Percentiles rank a stretch among this genome's conserved stretches.
Evolutionary conservation across 2,113 vertebrate species (phyloP).

Genomic region (Murina feae): DNA sequence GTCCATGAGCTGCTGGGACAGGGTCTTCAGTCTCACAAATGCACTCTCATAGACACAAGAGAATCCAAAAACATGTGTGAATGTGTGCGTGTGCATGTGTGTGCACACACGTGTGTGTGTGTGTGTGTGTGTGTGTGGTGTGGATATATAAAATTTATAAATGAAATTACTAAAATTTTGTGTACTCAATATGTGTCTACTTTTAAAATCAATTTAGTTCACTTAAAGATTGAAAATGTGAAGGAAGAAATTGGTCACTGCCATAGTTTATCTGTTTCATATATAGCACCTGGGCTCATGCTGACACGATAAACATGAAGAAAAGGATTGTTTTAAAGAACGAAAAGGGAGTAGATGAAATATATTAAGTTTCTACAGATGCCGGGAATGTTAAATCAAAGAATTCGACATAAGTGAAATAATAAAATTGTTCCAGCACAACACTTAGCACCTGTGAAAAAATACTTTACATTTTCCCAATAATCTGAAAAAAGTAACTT

Average conservation of each 20-base stretch:
- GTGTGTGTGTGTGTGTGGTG: too few relatives aligned
- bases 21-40: not conserved
- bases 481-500: not conserved
- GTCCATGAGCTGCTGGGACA: not conserved
- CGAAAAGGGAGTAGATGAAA: slow-evolving; percentile 68
- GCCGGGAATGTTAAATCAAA: slow-evolving; percentile 63
- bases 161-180: not conserved
- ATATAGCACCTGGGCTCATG: slow-evolving; percentile 69
- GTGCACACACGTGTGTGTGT: not conserved
- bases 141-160: not conserved
- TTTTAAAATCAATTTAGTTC: slow-evolving; percentile 27
- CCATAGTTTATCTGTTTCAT: slow-evolving; percentile 57
- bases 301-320: slow-evolving; percentile 66
- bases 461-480: slow-evolving; percentile 14
- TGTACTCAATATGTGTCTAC: not conserved
- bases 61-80: not conserved
- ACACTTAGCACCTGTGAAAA: not conserved
- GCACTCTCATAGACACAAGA: not conserved
- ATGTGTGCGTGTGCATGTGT: not conserved
- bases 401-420: slow-evolving; percentile 48
- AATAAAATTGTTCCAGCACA: slow-evolving; percentile 43
- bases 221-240: slow-evolving; percentile 23
- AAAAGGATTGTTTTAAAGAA: slow-evolving; percentile 40
- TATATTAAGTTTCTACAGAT: slow-evolving; percentile 67
- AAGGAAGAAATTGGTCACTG: slow-evolving; percentile 68